phyloP scores from a whole-genome alignment of 2,797 vertebrate species.

The Antrozous pallidus region DNA sequence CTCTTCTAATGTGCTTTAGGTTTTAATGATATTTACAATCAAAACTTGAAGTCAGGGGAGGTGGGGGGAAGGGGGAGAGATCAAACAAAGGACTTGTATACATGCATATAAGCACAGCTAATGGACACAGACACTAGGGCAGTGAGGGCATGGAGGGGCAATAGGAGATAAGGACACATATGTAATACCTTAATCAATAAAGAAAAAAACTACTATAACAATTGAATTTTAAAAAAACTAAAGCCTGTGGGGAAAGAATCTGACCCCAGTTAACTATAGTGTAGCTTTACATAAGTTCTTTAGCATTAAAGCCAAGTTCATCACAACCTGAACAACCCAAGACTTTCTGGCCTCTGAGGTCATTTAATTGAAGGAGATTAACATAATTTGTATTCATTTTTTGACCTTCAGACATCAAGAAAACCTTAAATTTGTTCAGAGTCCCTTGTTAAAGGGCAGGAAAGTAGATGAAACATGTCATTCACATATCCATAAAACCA shows the following conservation, averaged over 20 bases:
- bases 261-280: background rate
- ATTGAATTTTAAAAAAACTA: background rate
- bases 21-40: background rate
- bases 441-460: background rate
- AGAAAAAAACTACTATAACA: background rate
- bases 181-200: too few species aligned
- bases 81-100: too few species aligned
- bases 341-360: background rate
- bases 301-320: background rate
- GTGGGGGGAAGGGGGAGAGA: background rate
- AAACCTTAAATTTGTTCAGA: constrained; percentile 37
- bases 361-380: constrained; percentile 28
- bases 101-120: too few species aligned
- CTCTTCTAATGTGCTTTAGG: background rate
- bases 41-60: background rate
- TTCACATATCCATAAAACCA: constrained; percentile 47
- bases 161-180: too few species aligned
- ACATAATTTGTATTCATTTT: constrained; percentile 48
- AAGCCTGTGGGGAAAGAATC: background rate
- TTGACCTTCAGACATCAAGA: constrained; percentile 32
- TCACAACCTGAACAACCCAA: background rate
- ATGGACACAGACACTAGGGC: too few species aligned
- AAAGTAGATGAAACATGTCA: background rate
- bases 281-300: background rate
- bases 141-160: too few species aligned